Evolutionary conservation across 1,140 invertebrate species (phyloP).

Genomic region (Lethrus apterus): DNA sequence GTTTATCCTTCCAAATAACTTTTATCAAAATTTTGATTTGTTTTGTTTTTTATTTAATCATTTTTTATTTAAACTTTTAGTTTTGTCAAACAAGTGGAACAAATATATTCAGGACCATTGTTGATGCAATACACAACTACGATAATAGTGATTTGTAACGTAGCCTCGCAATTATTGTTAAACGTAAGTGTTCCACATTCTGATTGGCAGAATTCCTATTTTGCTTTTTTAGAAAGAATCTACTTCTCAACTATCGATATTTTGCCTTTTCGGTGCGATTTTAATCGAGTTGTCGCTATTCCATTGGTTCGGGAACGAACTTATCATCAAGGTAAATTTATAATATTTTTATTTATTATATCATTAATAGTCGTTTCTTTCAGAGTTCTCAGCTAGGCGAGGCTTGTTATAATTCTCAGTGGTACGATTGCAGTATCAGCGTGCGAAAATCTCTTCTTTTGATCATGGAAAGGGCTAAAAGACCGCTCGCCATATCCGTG

Average conservation of each 20-base stretch:
- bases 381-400: neutral
- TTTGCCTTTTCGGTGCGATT: neutral
- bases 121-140: neutral
- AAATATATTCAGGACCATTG: neutral
- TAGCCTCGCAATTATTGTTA: neutral
- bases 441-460: neutral
- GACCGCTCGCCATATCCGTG: neutral
- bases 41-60: too few relatives aligned
- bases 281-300: neutral
- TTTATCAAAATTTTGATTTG: too few relatives aligned
- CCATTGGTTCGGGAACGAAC: conserved; percentile 6
- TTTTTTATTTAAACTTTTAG: too few relatives aligned
- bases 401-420: neutral
- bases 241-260: neutral
- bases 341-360: too few relatives aligned
- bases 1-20: too few relatives aligned
- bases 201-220: neutral
- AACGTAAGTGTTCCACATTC: neutral
- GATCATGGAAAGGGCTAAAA: conserved; percentile 6
- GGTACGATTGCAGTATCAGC: neutral
- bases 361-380: neutral
- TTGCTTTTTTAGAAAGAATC: neutral
- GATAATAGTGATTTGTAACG: neutral
- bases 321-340: neutral
- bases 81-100: neutral